Evolutionary conservation across 2,797 vertebrate genomes (phyloP).

Genomic region (Limosa lapponica): DNA sequence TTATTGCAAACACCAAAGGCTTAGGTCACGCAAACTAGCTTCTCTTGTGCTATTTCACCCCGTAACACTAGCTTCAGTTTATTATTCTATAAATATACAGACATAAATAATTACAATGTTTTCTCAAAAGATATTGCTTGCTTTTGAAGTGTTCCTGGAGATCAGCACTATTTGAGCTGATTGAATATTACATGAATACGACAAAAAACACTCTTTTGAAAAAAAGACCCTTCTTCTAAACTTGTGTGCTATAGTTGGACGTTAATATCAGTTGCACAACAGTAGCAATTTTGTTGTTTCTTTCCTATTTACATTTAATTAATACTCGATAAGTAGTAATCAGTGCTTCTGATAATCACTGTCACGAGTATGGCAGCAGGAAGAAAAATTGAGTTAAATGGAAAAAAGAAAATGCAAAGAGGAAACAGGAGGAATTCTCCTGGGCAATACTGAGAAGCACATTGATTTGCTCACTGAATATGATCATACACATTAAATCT

Average conservation of each 20-base stretch:
- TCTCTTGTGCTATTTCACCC: background rate
- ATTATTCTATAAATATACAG: background rate
- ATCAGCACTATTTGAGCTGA: background rate
- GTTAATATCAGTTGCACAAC: background rate
- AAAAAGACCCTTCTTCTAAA: background rate
- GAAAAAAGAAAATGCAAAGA: background rate
- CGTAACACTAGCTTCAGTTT: background rate
- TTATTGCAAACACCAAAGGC: background rate
- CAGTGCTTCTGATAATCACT: background rate
- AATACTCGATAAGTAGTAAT: background rate
- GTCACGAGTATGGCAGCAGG: background rate
- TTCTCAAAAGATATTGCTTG: background rate
- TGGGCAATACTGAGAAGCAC: background rate
- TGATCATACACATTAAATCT: conserved; percentile 19
- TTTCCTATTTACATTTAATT: conserved; percentile 1
- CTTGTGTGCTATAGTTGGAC: background rate
- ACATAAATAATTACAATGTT: background rate
- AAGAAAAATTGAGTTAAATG: background rate
- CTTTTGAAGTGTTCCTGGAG: background rate
- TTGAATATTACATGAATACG: background rate
- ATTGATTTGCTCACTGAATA: conserved; percentile 37
- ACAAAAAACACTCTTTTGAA: background rate
- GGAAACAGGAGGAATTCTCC: conserved; percentile 1
- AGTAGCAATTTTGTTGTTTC: background rate
- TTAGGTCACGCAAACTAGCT: background rate